phyloP scores from a whole-genome alignment of 2,797 vertebrate species.

The Macropus fuliginosus region DNA sequence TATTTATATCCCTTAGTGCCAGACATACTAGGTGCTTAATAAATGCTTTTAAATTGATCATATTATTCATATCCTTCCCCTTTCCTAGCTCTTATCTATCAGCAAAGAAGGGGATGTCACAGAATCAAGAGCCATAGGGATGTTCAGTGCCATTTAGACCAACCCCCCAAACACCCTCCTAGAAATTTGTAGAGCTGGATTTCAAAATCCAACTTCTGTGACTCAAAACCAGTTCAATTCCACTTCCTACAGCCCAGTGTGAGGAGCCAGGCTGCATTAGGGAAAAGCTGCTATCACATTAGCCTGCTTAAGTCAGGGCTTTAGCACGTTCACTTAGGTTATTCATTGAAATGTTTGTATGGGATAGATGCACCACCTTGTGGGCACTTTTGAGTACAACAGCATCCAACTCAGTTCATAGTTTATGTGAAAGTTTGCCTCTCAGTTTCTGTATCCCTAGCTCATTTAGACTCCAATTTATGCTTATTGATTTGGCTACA shows the following conservation, averaged over 20 bases:
- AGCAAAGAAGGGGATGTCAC: not conserved
- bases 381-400: not conserved
- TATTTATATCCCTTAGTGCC: not conserved
- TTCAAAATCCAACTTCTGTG: not conserved
- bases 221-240: not conserved
- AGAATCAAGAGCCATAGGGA: not conserved
- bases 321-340: rapidly evolving
- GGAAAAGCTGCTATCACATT: not conserved
- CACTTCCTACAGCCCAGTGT: not conserved
- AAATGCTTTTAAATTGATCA: not conserved
- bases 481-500: not conserved
- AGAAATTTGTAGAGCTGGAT: not conserved
- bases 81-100: not conserved
- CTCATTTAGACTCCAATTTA: not conserved
- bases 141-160: not conserved
- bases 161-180: not conserved
- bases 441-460: not conserved
- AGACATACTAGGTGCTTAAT: not conserved
- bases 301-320: not conserved
- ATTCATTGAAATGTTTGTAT: not conserved
- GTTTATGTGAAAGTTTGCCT: not conserved
- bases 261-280: not conserved
- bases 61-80: not conserved
- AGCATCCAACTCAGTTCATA: not conserved
- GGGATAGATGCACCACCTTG: not conserved